Conservation (phyloP, 2,888 invertebrate genomes). For the Pemphredon lugubris region DNA sequence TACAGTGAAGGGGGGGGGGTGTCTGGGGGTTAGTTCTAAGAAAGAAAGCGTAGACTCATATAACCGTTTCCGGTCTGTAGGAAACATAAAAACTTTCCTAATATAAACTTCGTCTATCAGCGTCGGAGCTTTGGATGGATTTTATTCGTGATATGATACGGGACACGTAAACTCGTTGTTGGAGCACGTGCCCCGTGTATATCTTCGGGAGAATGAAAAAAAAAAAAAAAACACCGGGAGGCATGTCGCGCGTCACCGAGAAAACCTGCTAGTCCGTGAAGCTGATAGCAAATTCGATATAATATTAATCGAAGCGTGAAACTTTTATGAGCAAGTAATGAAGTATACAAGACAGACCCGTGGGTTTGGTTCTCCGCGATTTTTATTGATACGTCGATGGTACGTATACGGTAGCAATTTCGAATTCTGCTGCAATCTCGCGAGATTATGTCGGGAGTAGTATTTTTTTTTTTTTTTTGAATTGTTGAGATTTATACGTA, state of each 20-base stretch:
- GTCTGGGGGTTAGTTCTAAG: constrained; percentile 19
- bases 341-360: neutral
- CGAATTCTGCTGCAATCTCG: too few relatives aligned
- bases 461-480: too few relatives aligned
- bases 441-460: too few relatives aligned
- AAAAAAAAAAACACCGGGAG: neutral
- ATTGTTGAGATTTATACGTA: too few relatives aligned
- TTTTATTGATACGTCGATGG: neutral
- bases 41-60: constrained; percentile 46
- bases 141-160: constrained; percentile 65
- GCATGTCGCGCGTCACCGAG: neutral
- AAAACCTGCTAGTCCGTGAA: neutral
- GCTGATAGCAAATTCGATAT: constrained; percentile 1
- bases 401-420: neutral
- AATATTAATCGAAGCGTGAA: constrained; percentile 13
- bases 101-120: constrained; percentile 74
- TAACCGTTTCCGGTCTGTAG: constrained; percentile 61
- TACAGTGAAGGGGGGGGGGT: constrained; percentile 7
- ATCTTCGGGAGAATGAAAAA: constrained; percentile 11
- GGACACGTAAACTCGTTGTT: constrained; percentile 47
- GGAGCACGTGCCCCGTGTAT: constrained; percentile 24
- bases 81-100: constrained; percentile 75
- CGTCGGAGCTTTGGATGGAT: constrained; percentile 59
- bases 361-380: neutral
- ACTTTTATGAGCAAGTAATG: constrained; percentile 14